Conservation (phyloP, 92 coral and sea anemone genomes). For the Zoanthus solanderi region DNA sequence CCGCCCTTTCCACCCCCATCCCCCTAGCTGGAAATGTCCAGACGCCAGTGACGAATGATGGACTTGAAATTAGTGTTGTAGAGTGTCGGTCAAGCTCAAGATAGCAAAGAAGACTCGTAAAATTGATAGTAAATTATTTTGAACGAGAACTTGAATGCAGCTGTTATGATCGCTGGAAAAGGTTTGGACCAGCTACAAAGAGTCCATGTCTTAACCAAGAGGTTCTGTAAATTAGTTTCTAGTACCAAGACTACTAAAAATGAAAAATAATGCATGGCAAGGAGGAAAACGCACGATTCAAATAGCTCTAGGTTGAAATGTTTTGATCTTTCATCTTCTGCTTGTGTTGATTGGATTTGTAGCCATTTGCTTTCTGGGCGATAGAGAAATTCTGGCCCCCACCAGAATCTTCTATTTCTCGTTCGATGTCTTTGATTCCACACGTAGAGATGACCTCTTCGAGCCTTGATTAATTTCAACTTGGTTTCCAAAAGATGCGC, state of each 20-base stretch:
- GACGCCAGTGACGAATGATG: not conserved
- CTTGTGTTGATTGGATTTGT: too few relatives aligned
- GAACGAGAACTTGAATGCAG: not conserved
- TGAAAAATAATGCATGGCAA: too few relatives aligned
- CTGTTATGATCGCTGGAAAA: too few relatives aligned
- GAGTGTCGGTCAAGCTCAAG: conserved; percentile 25
- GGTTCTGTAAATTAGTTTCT: too few relatives aligned
- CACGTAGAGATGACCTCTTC: conserved; percentile 42
- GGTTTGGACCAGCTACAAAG: too few relatives aligned
- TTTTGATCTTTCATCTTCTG: too few relatives aligned
- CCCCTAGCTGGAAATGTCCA: conserved; percentile 13
- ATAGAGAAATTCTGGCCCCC: not conserved
- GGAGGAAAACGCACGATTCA: too few relatives aligned
- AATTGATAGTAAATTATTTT: not conserved
- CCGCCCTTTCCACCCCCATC: conserved; percentile 71
- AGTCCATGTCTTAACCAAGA: too few relatives aligned
- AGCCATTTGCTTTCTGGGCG: too few relatives aligned
- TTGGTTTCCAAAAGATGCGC: conserved; percentile 39
- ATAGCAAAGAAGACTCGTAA: conserved; percentile 1
- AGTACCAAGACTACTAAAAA: too few relatives aligned
- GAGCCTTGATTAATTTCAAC: conserved; percentile 37
- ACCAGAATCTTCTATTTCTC: conserved; percentile 58
- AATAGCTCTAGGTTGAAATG: too few relatives aligned
- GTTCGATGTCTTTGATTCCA: conserved; percentile 51
- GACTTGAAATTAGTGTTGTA: not conserved